Evolutionary conservation across 2,888 invertebrate species (phyloP), one percentile per base, ranked within the genome.

Genomic region (Tanypteryx hageni): DNA sequence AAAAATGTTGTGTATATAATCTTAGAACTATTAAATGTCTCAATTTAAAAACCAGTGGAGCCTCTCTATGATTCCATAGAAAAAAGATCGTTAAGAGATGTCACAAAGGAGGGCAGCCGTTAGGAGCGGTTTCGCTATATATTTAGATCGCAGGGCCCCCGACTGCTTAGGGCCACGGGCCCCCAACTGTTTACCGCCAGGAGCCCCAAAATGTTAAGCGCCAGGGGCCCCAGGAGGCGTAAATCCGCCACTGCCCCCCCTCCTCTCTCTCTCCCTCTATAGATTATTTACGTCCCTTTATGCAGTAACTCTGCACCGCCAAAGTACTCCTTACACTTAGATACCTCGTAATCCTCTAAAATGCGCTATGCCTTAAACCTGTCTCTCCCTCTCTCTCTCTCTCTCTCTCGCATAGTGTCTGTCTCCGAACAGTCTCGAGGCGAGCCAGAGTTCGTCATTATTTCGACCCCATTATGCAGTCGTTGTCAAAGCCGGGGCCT

Each of bases 361-460:
- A 86, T 86, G 86, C 57, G 18, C 61, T 57, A n/a, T 57, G 83
- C 83, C 83, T 83, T 57, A 57, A n/a, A 82, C 82, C 82, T 31
- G 31, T 82, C 82, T 16, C 44, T 10, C 58, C 14, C 61, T 44
- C 31, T 89, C 18, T 89, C 64, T 68, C 64, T 89, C 44, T 89
- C 44, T 64, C 89, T 64, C 31, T 68, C 76, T 61, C 64, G 44
- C 64, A 8, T 14, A 31, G 59, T 84, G 84, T 84, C 84, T 86
- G 86, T 86, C 86, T 86, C 59, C 59, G 61, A 64, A 61, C 61
- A 86, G 89, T 89, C 89, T 89, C 89, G 89, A 56, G 68, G 89
- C 89, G 64, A 89, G 86, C 86, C 86, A 61, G 86, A 86, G 89
- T 89, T 89, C 89, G 89, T 89, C 89, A 89, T 89, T 89, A 89